phyloP scores from a whole-genome alignment of 2,113 vertebrate species.

The Sapayoa aenigma region DNA sequence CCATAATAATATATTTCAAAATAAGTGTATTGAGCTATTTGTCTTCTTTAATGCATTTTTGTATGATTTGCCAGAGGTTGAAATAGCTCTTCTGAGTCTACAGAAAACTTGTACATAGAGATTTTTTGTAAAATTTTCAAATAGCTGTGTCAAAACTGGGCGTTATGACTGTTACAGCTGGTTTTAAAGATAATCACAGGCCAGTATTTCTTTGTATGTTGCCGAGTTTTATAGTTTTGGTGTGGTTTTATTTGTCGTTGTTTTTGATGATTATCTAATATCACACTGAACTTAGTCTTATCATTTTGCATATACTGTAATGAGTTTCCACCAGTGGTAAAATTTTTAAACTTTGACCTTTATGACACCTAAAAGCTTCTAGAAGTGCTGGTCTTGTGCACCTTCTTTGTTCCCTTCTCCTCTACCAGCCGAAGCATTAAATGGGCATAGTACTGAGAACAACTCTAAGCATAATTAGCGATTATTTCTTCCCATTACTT shows the following conservation, averaged over 20 bases:
- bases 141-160: background rate
- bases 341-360: background rate
- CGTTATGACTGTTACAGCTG: background rate
- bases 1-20: accelerated
- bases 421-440: background rate
- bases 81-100: background rate
- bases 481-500: background rate
- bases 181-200: background rate
- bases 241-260: background rate
- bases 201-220: background rate
- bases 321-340: background rate
- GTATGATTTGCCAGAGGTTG: background rate
- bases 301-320: accelerated
- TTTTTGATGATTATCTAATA: background rate
- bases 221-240: background rate
- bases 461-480: background rate
- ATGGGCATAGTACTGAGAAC: background rate
- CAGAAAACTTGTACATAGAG: background rate
- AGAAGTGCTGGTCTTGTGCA: background rate
- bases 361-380: background rate
- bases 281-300: background rate
- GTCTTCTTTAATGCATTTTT: background rate
- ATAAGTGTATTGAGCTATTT: background rate
- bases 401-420: background rate
- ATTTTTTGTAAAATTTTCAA: background rate